Evolutionary conservation across 1,140 invertebrate genomes (phyloP), one percentile per base, ranked within the genome.

Genomic region (Cydia splendana): DNA sequence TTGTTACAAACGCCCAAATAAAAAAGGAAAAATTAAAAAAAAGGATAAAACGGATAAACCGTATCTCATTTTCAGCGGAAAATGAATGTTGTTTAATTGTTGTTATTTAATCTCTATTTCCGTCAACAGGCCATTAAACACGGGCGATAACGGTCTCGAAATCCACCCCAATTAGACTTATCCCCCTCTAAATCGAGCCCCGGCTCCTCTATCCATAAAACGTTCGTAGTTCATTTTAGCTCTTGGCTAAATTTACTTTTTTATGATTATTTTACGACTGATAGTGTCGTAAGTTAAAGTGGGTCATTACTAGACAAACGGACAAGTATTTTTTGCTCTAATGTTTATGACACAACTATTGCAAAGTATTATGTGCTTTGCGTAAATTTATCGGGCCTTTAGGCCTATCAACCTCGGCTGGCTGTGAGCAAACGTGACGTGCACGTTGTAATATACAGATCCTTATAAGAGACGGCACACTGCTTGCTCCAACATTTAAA

Each of bases 131-230:
- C 30, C 38, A 38, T 34, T 71, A 71, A 71, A 71, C 67, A 42
- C n/a, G 10, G 15, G 67, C 67, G 67, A 38, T 71, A 71, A 71
- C 34, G 67, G 24, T 38, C 67, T 7, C 34, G 34, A 38, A 71
- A 71, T 45, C 67, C 67, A 38, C 34, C 30, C 30, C 67, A 71
- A 42, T 71, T 71, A 71, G 18, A n/a, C 30, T 38, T 71, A 71
- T 48, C 45, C 45, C 15, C 67, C 67, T 2, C 38, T 71, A 62
- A 62, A 62, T 62, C 57, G 57, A 62, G 51, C 20, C 57, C 10
- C 20, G 53, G 2, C 57, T 18, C 12, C 57, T 62, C 57, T 62
- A 62, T 62, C 57, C 57, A 62, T 62, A 62, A 62, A 24, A 62
- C n/a, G 57, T 24, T 62, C n/a, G 20, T 62, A 62, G 18, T 62